Evolutionary conservation across 2,113 vertebrate species (phyloP), one percentile per base, ranked within the genome.

Genomic region (Melospiza georgiana): DNA sequence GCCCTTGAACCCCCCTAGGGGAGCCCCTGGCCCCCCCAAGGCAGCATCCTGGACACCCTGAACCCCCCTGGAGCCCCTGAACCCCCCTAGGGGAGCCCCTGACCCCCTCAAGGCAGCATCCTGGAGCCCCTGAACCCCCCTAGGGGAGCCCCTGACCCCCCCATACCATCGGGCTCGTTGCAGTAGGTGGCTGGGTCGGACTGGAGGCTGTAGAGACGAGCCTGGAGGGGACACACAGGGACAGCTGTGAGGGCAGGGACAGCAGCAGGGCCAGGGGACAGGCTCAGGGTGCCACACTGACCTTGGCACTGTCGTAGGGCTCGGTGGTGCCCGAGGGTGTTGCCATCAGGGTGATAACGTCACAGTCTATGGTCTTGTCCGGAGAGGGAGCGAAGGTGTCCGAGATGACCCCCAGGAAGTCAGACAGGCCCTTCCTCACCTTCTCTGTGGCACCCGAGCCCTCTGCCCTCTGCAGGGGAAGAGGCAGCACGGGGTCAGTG

Each of bases 151-250:
- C 39, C 39, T 43, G 41, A 43, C 41, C 41, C 49, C 49, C 23
- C 16, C 96, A 21, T 96, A 99, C 99, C 99, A 35, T 99, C 99
- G 11, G 99, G 99, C 92, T 99, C 99, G 2, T 99, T 99, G 98
- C 99, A 99, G 98, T 99, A 99, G 20, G 99, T 99, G 30, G 99
- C 99, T 2, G 99, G 99, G 89, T 99, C 99, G 7, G 99, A 99
- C 96, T 99, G 99, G 69, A 99, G 98, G 97, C 98, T 99, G 97
- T 99, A 99, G 75, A 99, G 98, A 46, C 99, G 99, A 81, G 99
- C 99, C 99, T 99, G 90, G 61, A 94, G 96, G 93, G 67, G 73
- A 97, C 5, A 46, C 57, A 90, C 0, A 14, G 68, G 68, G 65
- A 35, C 35, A 78, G 61, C 39, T 0, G 8, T 95, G 11, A 95